Base-by-base conservation (phyloP, 2,113 vertebrate species). In the Pyrgilauda ruficollis region DNA sequence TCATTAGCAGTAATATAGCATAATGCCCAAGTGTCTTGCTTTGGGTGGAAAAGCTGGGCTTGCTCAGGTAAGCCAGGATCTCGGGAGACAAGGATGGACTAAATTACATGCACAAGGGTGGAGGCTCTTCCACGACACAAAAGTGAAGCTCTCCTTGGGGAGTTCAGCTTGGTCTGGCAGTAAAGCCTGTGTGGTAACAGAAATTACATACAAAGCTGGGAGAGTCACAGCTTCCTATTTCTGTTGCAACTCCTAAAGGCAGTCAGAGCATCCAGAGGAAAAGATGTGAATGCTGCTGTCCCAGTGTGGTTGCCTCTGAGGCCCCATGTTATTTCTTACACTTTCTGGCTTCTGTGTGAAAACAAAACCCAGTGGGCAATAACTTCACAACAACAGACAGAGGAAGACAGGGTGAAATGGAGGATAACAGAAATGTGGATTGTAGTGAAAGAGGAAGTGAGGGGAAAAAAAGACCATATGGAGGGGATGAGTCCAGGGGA, bases 301-400 rank as follows among this genome's bases (percentile, higher is more conserved):
- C 52, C 0, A 0, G 21, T 62, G 72, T 37, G 52, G 30, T 50
- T 92, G 89, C 44, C 74, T 77, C 46, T 62, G 78, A 67, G 74
- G 30, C 46, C 84, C 24, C 33, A 3, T 41, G 50, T 58, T 73
- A 64, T 39, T 84, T 43, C 55, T 70, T 63, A 64, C 0, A 37
- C 68, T 74, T 80, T 87, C 58, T 87, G 43, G 11, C 44, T 80
- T 81, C 89, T 70, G 19, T 3, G 10, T 80, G 90, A 69, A 80
- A 79, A 87, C 41, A 91, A 91, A 95, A 50, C 35, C n/a, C 39
- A 83, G 75, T 64, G 70, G 95, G 63, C 82, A 89, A 46, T 82
- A 79, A 50, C 20, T 66, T 91, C 27, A 43, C 21, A 93, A 37
- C 27, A 80, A 56, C n/a, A 63, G 67, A 50, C 3, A 8, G 81